These are phyloP conservation scores for Ophthalmotilapia sp. DNA, from an alignment of 2,113 vertebrate species.

Conservation along the genomic window DNA sequence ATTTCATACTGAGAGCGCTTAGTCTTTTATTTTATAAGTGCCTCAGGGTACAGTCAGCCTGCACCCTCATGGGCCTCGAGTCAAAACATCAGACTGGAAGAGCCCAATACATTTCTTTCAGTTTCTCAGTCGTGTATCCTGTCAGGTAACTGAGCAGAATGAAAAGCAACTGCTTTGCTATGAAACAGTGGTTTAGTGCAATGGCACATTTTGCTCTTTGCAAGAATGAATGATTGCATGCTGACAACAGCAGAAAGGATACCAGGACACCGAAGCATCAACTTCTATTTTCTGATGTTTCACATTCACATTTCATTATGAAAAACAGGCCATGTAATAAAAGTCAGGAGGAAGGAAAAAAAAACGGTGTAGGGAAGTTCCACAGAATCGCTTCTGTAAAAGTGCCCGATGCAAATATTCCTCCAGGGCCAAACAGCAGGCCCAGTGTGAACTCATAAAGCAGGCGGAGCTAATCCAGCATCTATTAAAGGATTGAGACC, in stretches of 20 bases:
- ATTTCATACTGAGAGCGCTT: not conserved
- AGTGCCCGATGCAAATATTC: not conserved
- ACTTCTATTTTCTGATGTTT: not conserved
- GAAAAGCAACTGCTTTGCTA: not conserved
- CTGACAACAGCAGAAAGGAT: not conserved
- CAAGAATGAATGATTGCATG: not conserved
- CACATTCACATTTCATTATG: not conserved
- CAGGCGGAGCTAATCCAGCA: conserved; percentile 7
- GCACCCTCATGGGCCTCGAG: not conserved
- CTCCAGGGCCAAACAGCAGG: not conserved
- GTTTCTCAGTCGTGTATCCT: not conserved
- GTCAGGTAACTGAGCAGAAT: not conserved
- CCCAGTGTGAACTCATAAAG: not conserved
- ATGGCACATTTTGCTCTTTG: not conserved
- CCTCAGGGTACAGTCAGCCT: not conserved
- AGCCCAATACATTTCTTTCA: not conserved
- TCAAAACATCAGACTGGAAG: not conserved
- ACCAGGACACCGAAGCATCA: not conserved
- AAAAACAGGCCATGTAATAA: not conserved
- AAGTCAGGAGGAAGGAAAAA: not conserved
- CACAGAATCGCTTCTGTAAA: not conserved
- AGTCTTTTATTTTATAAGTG: not conserved
- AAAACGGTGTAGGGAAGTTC: not conserved
- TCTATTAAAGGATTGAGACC: not conserved
- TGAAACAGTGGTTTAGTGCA: not conserved